Base-by-base conservation (phyloP, 2,888 invertebrate species). In the Macrosoma leucophasiata region DNA sequence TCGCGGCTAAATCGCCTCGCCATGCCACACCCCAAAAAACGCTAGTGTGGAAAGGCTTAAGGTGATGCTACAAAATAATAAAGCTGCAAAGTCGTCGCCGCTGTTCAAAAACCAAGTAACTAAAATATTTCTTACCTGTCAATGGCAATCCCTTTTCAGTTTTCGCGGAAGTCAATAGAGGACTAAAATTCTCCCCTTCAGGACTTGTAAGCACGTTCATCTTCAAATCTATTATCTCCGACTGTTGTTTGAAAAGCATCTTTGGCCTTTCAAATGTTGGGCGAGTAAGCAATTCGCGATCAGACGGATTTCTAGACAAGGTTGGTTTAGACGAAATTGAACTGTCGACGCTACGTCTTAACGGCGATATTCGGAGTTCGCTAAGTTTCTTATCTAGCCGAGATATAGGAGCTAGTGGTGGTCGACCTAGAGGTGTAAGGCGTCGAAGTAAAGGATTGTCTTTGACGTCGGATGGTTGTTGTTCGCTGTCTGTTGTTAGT, bases 211-310 rank as follows among this genome's bases (percentile, higher is more conserved):
- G 39, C 1, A 84, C 69, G 42, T 75, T 70, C 68, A 85, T 82
- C 50, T 79, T 84, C 26, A 85, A 48, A 43, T 84, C 85, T 39
- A 85, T 84, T 3, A 81, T 72, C 46, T 84, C 84, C 0, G 84
- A 78, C 11, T 79, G 78, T 36, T 82, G 82, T 37, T 82, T 84
- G 27, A 74, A 77, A 30, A 82, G 42, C 41, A 67, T 54, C 46
- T 76, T 76, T n/a, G 78, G 77, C 42, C 75, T 73, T 45, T 79
- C 81, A 18, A 69, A 63, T 3, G 60, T 51, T 1, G 69, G 61
- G 1, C 76, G 54, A 45, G 49, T 67, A 1, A 73, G 36, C 33
- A 79, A 36, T 25, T 78, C 77, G 15, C 69, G 54, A 33, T 78
- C 78, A 0, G 76, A 72, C 0, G 59, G 64, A 33, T 75, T 78